Conservation (phyloP, 2,888 invertebrate genomes). For the Pocota personata region DNA sequence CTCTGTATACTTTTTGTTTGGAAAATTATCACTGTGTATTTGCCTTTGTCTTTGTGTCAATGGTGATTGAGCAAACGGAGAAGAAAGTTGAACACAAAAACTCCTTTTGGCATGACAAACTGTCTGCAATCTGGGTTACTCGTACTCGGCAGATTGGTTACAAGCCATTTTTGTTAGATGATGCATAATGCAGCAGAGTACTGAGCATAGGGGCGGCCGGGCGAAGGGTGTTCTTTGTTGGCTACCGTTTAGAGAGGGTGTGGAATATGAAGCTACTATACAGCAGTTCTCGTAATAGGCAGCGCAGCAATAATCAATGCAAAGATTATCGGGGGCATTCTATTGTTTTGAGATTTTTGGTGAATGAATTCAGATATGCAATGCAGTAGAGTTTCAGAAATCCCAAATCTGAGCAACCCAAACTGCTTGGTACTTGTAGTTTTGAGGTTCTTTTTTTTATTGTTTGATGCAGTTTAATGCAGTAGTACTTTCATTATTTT, state of each 20-base stretch:
- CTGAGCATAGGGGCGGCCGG: neutral
- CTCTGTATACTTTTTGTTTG: neutral
- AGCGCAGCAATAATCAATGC: constrained; percentile 55
- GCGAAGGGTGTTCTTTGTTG: neutral
- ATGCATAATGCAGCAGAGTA: constrained; percentile 46
- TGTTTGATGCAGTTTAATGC: constrained; percentile 55
- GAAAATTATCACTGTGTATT: constrained; percentile 47
- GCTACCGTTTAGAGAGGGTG: neutral
- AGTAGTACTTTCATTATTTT: too few relatives aligned
- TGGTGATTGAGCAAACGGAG: constrained; percentile 52
- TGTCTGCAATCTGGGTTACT: constrained; percentile 67
- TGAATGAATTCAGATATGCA: constrained; percentile 71
- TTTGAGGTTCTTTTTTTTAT: constrained; percentile 31
- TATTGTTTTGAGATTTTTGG: constrained; percentile 66
- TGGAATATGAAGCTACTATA: neutral
- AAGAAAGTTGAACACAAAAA: constrained; percentile 25
- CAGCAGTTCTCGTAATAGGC: constrained; percentile 23
- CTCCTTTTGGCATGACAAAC: constrained; percentile 69
- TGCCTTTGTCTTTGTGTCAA: constrained; percentile 65
- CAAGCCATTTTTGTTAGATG: constrained; percentile 59
- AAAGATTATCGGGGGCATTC: constrained; percentile 59
- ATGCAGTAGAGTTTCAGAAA: constrained; percentile 50
- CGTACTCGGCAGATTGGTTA: constrained; percentile 66
- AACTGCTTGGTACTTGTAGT: constrained; percentile 27
- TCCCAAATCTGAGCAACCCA: constrained; percentile 21